A percentile compares a stretch with the other conserved stretches of the same genome.
These are phyloP conservation scores for Lagopus leucura DNA, from an alignment of 2,113 vertebrate species.

Conservation along the genomic window DNA sequence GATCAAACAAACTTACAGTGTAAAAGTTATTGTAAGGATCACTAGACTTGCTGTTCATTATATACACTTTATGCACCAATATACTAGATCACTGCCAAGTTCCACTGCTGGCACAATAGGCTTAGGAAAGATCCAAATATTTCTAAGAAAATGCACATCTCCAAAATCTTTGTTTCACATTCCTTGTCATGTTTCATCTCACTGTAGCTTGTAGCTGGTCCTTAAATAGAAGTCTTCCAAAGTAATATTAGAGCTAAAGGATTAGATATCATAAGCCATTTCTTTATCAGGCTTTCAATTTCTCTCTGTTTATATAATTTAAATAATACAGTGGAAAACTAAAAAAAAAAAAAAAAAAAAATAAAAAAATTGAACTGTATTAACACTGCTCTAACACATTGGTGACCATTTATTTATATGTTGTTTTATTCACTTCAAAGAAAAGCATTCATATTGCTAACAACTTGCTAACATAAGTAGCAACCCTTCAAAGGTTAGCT, in stretches of 20 bases:
- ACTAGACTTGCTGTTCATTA: neutral
- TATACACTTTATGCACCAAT: neutral
- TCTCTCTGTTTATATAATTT: neutral
- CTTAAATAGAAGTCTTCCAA: neutral
- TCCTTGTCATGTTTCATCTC: neutral
- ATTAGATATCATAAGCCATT: neutral
- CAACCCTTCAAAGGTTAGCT: neutral
- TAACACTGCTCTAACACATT: neutral
- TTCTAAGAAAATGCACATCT: neutral
- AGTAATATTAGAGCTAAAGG: neutral
- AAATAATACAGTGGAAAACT: neutral
- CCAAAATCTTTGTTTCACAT: neutral
- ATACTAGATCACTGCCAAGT: neutral
- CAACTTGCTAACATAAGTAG: neutral
- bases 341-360: neutral
- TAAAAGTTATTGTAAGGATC: neutral
- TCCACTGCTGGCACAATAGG: neutral
- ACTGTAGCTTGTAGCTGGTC: neutral
- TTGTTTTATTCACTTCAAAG: neutral
- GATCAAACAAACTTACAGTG: slow-evolving; percentile 14
- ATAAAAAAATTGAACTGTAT: neutral
- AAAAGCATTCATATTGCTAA: neutral
- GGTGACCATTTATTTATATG: neutral
- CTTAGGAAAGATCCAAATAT: slow-evolving; percentile 4
- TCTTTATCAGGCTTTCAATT: neutral